phyloP scores from a whole-genome alignment of 2,797 vertebrate species.

The Notolabrus celidotus region DNA sequence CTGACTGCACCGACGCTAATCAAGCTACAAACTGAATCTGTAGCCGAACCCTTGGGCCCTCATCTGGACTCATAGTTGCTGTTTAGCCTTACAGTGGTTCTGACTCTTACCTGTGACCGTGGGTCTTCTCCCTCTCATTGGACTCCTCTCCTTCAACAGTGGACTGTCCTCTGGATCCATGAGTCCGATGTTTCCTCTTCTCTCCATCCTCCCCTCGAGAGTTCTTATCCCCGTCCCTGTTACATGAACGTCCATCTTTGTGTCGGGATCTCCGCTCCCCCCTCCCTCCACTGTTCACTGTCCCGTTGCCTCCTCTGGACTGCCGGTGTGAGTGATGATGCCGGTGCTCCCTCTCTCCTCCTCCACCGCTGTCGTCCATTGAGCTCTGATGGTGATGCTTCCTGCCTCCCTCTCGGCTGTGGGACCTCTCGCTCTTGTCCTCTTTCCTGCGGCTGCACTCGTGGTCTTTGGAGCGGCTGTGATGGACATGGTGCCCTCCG shows the following conservation, averaged over 20 bases:
- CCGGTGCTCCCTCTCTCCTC: slow-evolving; percentile 78
- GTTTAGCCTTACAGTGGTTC: not conserved
- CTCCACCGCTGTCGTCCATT: slow-evolving; percentile 83
- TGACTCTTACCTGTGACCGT: slow-evolving; percentile 82
- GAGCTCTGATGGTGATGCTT: slow-evolving; percentile 75
- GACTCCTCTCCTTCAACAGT: slow-evolving; percentile 82
- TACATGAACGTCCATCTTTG: slow-evolving; percentile 83
- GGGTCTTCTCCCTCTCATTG: slow-evolving; percentile 78
- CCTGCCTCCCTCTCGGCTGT: slow-evolving; percentile 84
- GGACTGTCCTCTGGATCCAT: slow-evolving; percentile 81
- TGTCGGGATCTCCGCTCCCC: slow-evolving; percentile 86
- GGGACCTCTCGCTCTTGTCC: slow-evolving; percentile 81
- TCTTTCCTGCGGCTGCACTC: slow-evolving; percentile 74
- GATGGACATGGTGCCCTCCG: slow-evolving; percentile 84
- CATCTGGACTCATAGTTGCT: not conserved
- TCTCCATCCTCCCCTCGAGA: slow-evolving; percentile 85
- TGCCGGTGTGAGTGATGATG: slow-evolving; percentile 88
- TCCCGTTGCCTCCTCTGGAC: slow-evolving; percentile 87
- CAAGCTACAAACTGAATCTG: not conserved
- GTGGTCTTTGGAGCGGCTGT: slow-evolving; percentile 90
- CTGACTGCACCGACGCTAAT: no score
- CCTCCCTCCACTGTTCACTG: slow-evolving; percentile 71
- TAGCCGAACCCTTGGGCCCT: not conserved
- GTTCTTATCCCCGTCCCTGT: slow-evolving; percentile 82
- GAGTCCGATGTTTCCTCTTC: slow-evolving; percentile 82